A percentile compares a stretch with the other conserved stretches of the same genome.
Conservation (phyloP, 92 coral and sea anemone species). For the Zoanthus sansibaricus region DNA sequence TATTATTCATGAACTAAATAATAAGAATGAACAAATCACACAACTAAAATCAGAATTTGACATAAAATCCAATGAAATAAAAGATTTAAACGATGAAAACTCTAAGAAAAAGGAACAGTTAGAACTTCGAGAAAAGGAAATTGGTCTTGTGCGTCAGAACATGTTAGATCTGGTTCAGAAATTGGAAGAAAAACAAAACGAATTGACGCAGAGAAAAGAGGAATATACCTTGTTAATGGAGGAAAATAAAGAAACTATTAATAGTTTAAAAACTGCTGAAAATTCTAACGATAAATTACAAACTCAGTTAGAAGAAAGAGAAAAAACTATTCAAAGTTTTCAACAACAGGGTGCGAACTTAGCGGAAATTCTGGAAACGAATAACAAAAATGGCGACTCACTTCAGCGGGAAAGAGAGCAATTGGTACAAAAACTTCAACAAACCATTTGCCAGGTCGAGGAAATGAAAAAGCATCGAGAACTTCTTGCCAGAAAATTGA, state of each 20-base stretch:
- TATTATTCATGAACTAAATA: conserved; percentile 72
- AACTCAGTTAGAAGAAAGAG: conserved; percentile 85
- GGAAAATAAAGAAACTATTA: conserved; percentile 57
- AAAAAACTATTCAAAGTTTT: conserved; percentile 79
- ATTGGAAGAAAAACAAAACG: conserved; percentile 59
- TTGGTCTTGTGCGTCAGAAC: conserved; percentile 63
- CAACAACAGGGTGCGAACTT: conserved; percentile 89
- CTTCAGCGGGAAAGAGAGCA: conserved; percentile 91
- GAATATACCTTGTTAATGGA: conserved; percentile 55
- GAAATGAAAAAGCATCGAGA: conserved; percentile 93
- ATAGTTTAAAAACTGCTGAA: conserved; percentile 66
- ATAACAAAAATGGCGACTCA: conserved; percentile 88
- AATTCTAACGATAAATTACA: conserved; percentile 64
- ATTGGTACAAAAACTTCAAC: conserved; percentile 79
- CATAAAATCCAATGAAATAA: conserved; percentile 62
- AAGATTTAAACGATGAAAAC: conserved; percentile 59
- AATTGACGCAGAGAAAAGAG: conserved; percentile 53
- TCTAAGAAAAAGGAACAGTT: conserved; percentile 56
- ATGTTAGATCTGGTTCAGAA: conserved; percentile 67
- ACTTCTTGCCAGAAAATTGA: conserved; percentile 86
- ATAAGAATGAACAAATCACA: conserved; percentile 58
- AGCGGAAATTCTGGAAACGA: conserved; percentile 86
- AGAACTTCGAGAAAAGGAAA: conserved; percentile 72
- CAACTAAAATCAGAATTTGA: conserved; percentile 66
- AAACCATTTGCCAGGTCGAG: conserved; percentile 78